Evolutionary conservation across 2,888 invertebrate species (phyloP), one percentile per base, ranked within the genome.

Genomic region (Cephus sareptanus): DNA sequence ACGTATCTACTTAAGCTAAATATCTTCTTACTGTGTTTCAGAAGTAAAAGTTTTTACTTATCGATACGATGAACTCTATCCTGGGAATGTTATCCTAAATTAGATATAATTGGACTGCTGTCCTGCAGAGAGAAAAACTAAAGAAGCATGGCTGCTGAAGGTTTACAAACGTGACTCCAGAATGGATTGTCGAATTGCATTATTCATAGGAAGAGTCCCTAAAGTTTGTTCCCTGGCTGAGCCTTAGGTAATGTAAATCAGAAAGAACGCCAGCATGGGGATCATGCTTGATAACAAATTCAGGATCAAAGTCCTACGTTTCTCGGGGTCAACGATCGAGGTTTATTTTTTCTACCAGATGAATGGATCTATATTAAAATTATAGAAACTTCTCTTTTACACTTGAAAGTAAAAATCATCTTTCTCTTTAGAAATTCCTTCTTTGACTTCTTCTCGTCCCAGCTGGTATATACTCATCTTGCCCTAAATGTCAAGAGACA

Each of bases 401-500:
- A 9, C 23, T 56, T 56, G 23, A 56, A 56, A 23, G 23, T 56
- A 23, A 23, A 56, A 56, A 56, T 56, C 23, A 56, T 56, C 56
- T 56, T 56, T 56, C 56, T 56, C 56, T 56, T 56, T 56, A 56
- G 56, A 56, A 56, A 56, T 23, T 56, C 1, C 23, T 56, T 73
- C 23, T 30, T 34, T n/a, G 73, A 73, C 11, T 33, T 30, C 37
- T 40, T 33, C 23, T 33, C 23, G 13, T 56, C 33, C 11, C 15
- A 9, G n/a, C n/a, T 6, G 30, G 12, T 75, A 40, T 31, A 68
- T 56, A 11, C 6, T 13, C 34, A 15, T 35, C 31, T 75, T 75
- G 56, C 35, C 75, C 56, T 56, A 30, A 56, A 56, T 75, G 69
- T 75, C 34, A 68, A n/a, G 40, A 34, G 31, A 75, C 56, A 30